Conservation (phyloP, 2,888 invertebrate species). For the Gortyna flavago region DNA sequence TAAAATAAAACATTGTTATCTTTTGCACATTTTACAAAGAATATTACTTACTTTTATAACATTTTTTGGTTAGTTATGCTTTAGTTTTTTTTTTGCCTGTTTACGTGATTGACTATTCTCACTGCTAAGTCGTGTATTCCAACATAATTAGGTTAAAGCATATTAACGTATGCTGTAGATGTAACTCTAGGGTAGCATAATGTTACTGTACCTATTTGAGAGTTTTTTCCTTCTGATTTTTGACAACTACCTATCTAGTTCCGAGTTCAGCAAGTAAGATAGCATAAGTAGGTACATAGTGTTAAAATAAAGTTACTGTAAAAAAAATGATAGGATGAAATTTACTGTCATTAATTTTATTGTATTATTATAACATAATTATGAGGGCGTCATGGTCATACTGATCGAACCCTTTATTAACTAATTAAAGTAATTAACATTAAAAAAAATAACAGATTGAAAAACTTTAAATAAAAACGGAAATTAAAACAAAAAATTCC, state of each 20-base stretch:
- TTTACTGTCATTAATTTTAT: background rate
- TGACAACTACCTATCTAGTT: background rate
- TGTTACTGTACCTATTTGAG: background rate
- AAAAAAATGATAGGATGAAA: background rate
- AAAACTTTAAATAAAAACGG: background rate
- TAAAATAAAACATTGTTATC: background rate
- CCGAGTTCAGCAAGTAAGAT: background rate
- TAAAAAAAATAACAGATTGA: background rate
- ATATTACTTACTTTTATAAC: background rate
- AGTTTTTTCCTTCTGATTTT: background rate
- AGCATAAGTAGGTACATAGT: background rate
- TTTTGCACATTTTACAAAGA: conserved; percentile 42
- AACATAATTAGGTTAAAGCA: conserved; percentile 15
- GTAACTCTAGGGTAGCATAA: conserved; percentile 2
- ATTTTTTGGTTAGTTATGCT: conserved; percentile 52
- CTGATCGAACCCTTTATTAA: background rate
- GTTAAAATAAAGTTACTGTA: background rate
- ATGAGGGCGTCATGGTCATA: background rate
- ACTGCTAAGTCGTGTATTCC: conserved; percentile 23
- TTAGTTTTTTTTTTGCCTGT: conserved; percentile 21
- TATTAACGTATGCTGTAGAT: background rate
- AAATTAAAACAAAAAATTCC: background rate
- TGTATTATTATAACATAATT: background rate
- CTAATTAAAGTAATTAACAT: background rate
- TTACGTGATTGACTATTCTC: conserved; percentile 38